Evolutionary conservation across 2,888 invertebrate species (phyloP), one percentile per base, ranked within the genome.

Genomic region (Sphaerophoria taeniata): DNA sequence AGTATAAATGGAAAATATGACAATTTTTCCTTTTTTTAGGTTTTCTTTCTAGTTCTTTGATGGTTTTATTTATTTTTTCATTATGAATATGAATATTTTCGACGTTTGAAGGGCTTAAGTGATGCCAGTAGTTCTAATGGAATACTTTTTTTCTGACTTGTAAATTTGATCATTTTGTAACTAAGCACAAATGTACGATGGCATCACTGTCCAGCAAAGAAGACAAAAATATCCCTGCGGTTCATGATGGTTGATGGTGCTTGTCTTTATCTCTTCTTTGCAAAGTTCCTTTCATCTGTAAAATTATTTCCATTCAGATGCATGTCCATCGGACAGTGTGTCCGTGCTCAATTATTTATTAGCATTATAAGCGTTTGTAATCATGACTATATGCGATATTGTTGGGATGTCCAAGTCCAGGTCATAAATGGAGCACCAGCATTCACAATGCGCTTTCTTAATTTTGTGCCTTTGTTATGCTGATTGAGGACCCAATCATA

Each of bases 1-100:
- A 96, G 97, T 96, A 88, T 87, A 83, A 84, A 63, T 72, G 60
- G 14, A 71, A 77, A 63, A 87, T 71, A 72, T 69, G n/a, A 6
- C 36, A 39, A 58, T 58, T 16, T 36, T 14, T 56, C 24, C n/a
- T 6, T 47, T 47, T 6, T 9, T 39, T 58, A 16, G 1, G 39
- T 39, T 39, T 36, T 39, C 1, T 16, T 58, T 16, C 3, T 16
- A 3, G 45, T 39, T 74, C n/a, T 45, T 47, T n/a, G 6, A n/a
- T n/a, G n/a, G n/a, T 47, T 47, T 45, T 11, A n/a, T 4, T 47
- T 47, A 3, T 6, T 3, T 47, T 65, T 65, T 34, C 4, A 36
- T 67, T 49, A 36, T 51, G 67, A 14, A 63, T 43, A 47, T 31
- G 9, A 3, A 43, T 3, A 31, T 7, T 3, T 0, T 55, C 6